A percentile compares a stretch with the other conserved stretches of the same genome.
phyloP scores from a whole-genome alignment of 2,888 invertebrate genomes.

The Hecatera dysodea region DNA sequence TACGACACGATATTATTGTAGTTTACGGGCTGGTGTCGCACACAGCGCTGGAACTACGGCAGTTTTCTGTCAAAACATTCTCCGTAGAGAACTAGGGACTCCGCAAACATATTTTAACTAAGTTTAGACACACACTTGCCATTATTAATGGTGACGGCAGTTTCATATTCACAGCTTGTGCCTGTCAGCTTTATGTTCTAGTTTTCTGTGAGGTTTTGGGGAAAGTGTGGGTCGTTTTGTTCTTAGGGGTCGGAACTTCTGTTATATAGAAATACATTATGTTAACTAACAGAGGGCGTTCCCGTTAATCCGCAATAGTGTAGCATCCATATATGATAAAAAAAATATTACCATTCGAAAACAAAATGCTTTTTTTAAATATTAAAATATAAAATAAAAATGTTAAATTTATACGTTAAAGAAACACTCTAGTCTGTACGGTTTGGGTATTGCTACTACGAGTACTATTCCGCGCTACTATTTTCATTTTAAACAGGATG shows the following conservation, averaged over 20 bases:
- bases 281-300: too few relatives aligned
- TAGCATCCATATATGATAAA: too few relatives aligned
- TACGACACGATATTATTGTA: constrained; percentile 43
- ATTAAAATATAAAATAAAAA: too few relatives aligned
- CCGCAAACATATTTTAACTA: constrained; percentile 56
- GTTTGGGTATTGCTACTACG: too few relatives aligned
- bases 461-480: too few relatives aligned
- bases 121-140: constrained; percentile 50
- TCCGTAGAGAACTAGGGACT: constrained; percentile 42
- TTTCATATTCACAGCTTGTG: constrained; percentile 51
- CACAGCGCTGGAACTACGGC: constrained; percentile 35
- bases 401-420: too few relatives aligned
- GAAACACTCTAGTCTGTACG: too few relatives aligned
- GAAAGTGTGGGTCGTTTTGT: not conserved
- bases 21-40: constrained; percentile 44
- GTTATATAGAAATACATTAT: not conserved
- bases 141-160: constrained; percentile 56
- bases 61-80: constrained; percentile 56
- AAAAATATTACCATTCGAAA: too few relatives aligned
- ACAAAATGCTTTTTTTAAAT: too few relatives aligned
- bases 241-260: not conserved
- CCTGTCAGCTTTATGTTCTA: constrained; percentile 53
- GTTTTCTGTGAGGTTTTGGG: constrained; percentile 21
- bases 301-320: too few relatives aligned
- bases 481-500: too few relatives aligned